Percentiles rank a stretch among this genome's conserved stretches.
These are phyloP conservation scores for Cantharis nigra DNA, from an alignment of 2,888 invertebrate species.

Conservation along the genomic window DNA sequence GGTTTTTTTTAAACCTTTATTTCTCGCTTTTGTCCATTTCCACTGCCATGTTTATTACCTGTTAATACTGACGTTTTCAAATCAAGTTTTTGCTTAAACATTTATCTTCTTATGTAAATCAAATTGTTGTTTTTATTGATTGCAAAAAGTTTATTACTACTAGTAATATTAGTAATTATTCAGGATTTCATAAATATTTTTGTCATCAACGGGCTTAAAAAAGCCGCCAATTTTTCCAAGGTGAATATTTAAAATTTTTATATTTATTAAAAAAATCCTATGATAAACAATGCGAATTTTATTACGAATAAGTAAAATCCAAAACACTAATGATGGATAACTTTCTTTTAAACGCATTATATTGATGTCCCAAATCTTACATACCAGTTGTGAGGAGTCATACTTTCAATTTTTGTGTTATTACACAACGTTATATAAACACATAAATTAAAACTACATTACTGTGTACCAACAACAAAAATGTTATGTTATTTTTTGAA, in stretches of 20 bases:
- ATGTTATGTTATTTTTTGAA: not conserved
- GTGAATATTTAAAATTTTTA: not conserved
- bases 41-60: too few relatives aligned
- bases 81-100: too few relatives aligned
- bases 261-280: not conserved
- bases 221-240: too few relatives aligned
- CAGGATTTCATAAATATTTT: too few relatives aligned
- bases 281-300: not conserved
- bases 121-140: too few relatives aligned
- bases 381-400: not conserved
- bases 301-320: not conserved
- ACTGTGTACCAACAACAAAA: not conserved
- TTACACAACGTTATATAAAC: not conserved
- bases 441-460: not conserved
- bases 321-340: not conserved
- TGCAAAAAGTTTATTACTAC: too few relatives aligned
- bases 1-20: too few relatives aligned
- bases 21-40: too few relatives aligned
- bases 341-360: not conserved
- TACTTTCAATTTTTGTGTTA: constrained; percentile 5
- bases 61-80: too few relatives aligned
- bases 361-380: not conserved
- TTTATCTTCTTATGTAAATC: too few relatives aligned
- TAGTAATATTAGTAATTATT: too few relatives aligned
- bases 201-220: too few relatives aligned